Percentiles rank a stretch among this genome's conserved stretches.
Evolutionary conservation across 2,888 invertebrate species (phyloP).

Genomic region (Tenodera sinensis): DNA sequence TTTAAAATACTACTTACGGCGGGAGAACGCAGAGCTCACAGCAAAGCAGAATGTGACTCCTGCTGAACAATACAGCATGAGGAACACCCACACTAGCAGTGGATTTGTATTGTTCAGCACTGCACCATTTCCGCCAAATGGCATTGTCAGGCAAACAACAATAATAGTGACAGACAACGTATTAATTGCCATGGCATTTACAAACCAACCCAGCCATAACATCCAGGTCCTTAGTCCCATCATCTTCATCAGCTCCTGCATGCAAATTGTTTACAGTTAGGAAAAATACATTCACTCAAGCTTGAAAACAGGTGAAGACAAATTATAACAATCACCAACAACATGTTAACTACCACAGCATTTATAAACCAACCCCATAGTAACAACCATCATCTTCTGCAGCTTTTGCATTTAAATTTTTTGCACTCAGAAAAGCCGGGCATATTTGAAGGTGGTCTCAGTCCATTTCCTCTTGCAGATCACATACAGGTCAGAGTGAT

Average conservation of each 20-base stretch:
- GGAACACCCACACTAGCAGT: conserved; percentile 39
- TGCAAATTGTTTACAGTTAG: neutral
- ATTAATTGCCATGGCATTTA: conserved; percentile 45
- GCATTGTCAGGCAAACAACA: conserved; percentile 40
- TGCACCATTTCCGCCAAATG: conserved; percentile 33
- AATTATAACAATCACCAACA: no score
- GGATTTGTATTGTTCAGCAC: conserved; percentile 25
- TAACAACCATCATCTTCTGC: conserved; percentile 43
- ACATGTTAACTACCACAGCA: no score
- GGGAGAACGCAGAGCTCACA: conserved; percentile 46
- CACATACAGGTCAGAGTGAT: no score
- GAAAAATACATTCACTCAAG: no score
- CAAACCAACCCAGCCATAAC: conserved; percentile 53
- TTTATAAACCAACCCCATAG: conserved; percentile 31
- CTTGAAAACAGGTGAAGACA: no score
- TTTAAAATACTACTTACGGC: conserved; percentile 40
- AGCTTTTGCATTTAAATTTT: no score
- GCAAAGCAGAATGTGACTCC: conserved; percentile 46
- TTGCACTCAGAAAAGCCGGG: no score
- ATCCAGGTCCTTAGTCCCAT: conserved; percentile 53
- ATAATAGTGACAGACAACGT: conserved; percentile 43
- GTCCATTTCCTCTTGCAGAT: no score
- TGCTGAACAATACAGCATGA: conserved; percentile 43
- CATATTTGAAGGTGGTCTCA: no score
- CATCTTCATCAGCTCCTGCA: conserved; percentile 56